Evolutionary conservation across 1,140 invertebrate species (phyloP).

Genomic region (Heliconius congener): DNA sequence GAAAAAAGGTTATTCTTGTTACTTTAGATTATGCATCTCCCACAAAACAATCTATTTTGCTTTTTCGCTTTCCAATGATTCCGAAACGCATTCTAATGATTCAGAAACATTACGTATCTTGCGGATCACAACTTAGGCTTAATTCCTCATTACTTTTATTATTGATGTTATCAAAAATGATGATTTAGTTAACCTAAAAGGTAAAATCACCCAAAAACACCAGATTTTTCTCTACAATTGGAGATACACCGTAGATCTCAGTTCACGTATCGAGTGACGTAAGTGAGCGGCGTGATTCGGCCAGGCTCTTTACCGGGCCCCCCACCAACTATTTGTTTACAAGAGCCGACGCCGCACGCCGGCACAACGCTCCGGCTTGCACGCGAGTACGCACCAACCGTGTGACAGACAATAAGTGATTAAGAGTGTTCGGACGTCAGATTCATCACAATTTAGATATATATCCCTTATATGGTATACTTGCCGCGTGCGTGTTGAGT

Average conservation of each 20-base stretch:
- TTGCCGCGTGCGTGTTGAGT: conserved; percentile 42
- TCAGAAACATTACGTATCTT: too few relatives aligned
- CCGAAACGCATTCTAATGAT: too few relatives aligned
- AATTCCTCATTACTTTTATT: too few relatives aligned
- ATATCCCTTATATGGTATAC: neutral
- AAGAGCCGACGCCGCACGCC: conserved; percentile 63
- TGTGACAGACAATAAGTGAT: conserved; percentile 34
- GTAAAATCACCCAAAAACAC: conserved; percentile 20
- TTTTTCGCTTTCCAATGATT: too few relatives aligned
- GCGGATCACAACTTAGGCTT: too few relatives aligned
- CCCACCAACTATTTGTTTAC: conserved; percentile 78
- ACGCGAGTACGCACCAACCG: conserved; percentile 59
- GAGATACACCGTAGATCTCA: conserved; percentile 29
- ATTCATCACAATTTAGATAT: conserved; percentile 12
- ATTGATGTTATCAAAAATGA: too few relatives aligned
- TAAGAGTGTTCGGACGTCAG: conserved; percentile 17
- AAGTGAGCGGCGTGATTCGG: conserved; percentile 73
- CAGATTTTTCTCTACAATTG: conserved; percentile 25
- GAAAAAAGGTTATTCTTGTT: neutral
- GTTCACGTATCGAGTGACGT: conserved; percentile 62
- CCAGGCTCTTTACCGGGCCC: conserved; percentile 76
- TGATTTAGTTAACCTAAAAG: neutral
- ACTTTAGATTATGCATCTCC: neutral
- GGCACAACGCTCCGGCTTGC: conserved; percentile 66
- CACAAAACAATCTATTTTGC: neutral